phyloP scores from a whole-genome alignment of 2,888 invertebrate species.

The Noctua fimbriata region DNA sequence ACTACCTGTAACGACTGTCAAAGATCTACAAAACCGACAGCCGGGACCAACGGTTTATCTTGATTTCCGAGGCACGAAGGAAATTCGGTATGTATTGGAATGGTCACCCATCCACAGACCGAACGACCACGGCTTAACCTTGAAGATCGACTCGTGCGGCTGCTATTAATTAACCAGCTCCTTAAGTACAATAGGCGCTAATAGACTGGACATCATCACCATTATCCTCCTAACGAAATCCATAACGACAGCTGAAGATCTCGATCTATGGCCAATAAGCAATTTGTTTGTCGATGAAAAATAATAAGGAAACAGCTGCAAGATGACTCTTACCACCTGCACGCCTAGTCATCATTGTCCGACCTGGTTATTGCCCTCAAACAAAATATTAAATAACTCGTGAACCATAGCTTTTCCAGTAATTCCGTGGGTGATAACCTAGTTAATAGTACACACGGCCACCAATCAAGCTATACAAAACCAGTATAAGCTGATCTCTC shows the following conservation, averaged over 20 bases:
- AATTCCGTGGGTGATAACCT: slow-evolving; percentile 39
- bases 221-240: neutral
- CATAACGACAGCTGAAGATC: neutral
- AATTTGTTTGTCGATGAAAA: neutral
- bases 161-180: neutral
- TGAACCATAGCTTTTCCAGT: slow-evolving; percentile 34
- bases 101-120: neutral
- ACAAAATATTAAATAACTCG: slow-evolving; percentile 23
- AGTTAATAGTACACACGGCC: neutral
- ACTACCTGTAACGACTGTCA: neutral
- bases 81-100: neutral
- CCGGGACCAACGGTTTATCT: neutral
- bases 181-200: neutral
- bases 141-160: neutral
- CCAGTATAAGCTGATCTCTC: neutral
- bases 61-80: neutral
- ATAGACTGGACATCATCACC: neutral
- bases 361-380: slow-evolving; percentile 38
- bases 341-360: slow-evolving; percentile 21
- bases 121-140: neutral
- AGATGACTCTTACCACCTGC: slow-evolving; percentile 1
- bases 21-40: neutral
- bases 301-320: slow-evolving; percentile 4
- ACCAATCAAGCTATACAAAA: neutral
- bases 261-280: neutral